These are phyloP conservation scores for Phodopus roborovskii DNA, from an alignment of 2,113 vertebrate species.

Conservation along the genomic window DNA sequence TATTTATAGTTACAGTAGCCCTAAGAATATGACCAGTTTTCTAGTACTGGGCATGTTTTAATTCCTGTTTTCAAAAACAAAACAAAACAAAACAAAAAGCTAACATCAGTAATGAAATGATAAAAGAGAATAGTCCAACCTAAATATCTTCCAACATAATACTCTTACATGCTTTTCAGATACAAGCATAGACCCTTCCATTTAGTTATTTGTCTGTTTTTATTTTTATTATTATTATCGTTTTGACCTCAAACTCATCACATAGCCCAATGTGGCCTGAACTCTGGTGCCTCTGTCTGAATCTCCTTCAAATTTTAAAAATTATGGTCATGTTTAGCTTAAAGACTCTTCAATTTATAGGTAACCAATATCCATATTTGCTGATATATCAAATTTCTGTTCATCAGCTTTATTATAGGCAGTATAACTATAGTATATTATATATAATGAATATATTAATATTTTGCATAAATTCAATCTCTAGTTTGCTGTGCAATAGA, in stretches of 20 bases:
- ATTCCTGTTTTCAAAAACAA: not conserved
- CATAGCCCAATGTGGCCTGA: not conserved
- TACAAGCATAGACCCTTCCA: not conserved
- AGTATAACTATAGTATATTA: not conserved
- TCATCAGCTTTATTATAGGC: not conserved
- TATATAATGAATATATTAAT: not conserved
- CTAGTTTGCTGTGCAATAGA: not conserved
- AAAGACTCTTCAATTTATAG: not conserved
- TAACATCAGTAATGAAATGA: not conserved
- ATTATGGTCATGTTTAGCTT: not conserved
- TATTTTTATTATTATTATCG: not conserved
- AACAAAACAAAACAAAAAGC: not conserved
- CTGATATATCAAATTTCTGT: not conserved
- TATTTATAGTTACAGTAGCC: not conserved
- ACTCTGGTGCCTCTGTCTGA: rapidly evolving
- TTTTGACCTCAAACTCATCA: not conserved
- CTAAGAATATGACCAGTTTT: not conserved
- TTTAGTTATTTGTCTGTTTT: not conserved
- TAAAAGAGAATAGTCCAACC: not conserved
- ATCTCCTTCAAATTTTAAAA: not conserved
- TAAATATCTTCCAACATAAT: not conserved
- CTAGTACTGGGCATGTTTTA: not conserved
- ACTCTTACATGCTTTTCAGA: not conserved
- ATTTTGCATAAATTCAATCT: not conserved
- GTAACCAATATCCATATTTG: not conserved